These are phyloP conservation scores for Turritopsis rubra DNA, from an alignment of 30 jellyfish, hydroid and myxozoan species.

Conservation along the genomic window DNA sequence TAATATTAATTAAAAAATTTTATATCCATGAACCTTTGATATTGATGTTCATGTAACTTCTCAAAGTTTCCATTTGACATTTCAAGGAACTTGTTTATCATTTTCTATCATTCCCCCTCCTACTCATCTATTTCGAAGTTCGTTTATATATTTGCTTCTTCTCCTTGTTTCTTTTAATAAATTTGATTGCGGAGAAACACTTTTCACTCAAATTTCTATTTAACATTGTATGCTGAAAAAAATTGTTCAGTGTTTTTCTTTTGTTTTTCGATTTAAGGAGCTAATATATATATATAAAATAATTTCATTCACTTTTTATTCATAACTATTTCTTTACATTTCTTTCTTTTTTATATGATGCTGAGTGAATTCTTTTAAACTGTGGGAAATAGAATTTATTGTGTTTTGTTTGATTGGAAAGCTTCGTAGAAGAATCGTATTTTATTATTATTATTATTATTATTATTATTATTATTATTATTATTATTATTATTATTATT, in stretches of 20 bases:
- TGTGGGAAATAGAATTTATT: neutral
- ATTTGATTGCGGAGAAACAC: neutral
- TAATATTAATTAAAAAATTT: too few relatives aligned
- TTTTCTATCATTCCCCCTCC: neutral
- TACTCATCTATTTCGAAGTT: neutral
- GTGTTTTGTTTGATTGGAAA: too few relatives aligned
- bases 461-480: too few relatives aligned
- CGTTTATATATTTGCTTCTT: neutral
- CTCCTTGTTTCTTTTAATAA: neutral
- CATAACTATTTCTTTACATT: neutral
- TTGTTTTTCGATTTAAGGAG: neutral
- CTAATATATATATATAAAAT: neutral
- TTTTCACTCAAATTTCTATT: neutral
- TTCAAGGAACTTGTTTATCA: neutral
- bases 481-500: too few relatives aligned
- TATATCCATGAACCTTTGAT: too few relatives aligned
- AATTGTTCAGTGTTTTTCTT: neutral
- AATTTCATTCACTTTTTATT: too few relatives aligned
- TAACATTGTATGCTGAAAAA: neutral
- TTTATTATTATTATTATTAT: too few relatives aligned
- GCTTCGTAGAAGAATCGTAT: too few relatives aligned
- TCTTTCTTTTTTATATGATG: neutral
- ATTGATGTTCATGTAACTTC: too few relatives aligned
- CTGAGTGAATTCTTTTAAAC: neutral
- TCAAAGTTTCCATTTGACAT: neutral